These are phyloP conservation scores for Ectemnius cavifrons DNA, from an alignment of 2,888 invertebrate genomes.

Conservation along the genomic window DNA sequence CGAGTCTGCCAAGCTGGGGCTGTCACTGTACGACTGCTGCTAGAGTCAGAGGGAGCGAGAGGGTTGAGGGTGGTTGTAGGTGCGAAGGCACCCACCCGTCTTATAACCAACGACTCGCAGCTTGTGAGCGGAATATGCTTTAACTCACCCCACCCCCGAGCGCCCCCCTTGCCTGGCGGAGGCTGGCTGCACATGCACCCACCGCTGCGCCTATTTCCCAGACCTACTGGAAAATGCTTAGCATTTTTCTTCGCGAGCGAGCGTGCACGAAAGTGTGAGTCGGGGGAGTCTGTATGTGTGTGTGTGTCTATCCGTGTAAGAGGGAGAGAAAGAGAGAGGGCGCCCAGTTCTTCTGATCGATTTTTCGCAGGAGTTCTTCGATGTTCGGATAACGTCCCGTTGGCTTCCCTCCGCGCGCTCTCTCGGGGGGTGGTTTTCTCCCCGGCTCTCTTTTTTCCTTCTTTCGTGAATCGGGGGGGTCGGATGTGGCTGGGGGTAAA, in stretches of 20 bases:
- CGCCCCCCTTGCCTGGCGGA: slow-evolving; percentile 4
- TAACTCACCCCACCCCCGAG: too few relatives aligned
- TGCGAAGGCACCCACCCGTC: slow-evolving; percentile 53
- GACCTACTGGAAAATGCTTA: slow-evolving; percentile 41
- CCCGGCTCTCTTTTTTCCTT: slow-evolving; percentile 7
- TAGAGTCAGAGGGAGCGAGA: not conserved
- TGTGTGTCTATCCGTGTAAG: not conserved
- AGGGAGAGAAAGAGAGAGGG: not conserved
- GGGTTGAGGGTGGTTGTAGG: slow-evolving; percentile 48
- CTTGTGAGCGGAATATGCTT: slow-evolving; percentile 64
- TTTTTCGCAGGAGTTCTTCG: slow-evolving; percentile 4
- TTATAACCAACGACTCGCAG: slow-evolving; percentile 53
- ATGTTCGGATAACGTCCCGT: too few relatives aligned
- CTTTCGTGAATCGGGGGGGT: not conserved
- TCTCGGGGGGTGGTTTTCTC: not conserved
- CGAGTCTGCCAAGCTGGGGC: slow-evolving; percentile 46
- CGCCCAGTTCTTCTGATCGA: not conserved
- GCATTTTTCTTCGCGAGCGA: slow-evolving; percentile 27
- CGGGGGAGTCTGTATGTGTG: not conserved
- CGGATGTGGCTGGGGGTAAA: slow-evolving; percentile 16
- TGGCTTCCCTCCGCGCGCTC: slow-evolving; percentile 19
- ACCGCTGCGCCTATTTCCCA: slow-evolving; percentile 31
- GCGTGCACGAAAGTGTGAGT: slow-evolving; percentile 10
- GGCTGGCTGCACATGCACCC: slow-evolving; percentile 13
- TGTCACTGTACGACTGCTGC: slow-evolving; percentile 48